Conservation (phyloP, 2,113 vertebrate genomes). For the Psilopsiagon aurifrons region DNA sequence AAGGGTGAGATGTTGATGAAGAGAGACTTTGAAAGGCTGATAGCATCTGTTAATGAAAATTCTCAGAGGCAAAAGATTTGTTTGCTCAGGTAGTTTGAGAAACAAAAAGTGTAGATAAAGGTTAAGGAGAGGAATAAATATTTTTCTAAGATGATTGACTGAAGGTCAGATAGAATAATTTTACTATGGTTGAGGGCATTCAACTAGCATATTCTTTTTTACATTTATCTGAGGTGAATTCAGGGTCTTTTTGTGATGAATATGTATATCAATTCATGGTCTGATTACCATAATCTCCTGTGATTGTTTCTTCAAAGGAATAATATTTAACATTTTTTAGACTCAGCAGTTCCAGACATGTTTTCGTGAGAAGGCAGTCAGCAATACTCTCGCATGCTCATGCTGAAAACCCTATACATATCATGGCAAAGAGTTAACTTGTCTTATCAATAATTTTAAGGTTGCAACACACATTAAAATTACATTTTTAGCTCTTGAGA, state of each 20-base stretch:
- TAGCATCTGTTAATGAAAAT: conserved; percentile 62
- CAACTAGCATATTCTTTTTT: conserved; percentile 11
- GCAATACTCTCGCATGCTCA: not conserved
- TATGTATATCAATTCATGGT: conserved; percentile 55
- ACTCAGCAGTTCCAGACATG: conserved; percentile 36
- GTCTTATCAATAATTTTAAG: not conserved
- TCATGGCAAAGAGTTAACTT: not conserved
- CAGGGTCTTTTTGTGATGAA: not conserved
- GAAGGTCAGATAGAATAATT: conserved; percentile 57
- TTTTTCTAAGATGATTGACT: conserved; percentile 53
- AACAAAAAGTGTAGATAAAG: conserved; percentile 32
- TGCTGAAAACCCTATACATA: not conserved
- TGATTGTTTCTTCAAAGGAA: conserved; percentile 63
- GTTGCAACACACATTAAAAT: not conserved
- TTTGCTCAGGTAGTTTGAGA: conserved; percentile 53
- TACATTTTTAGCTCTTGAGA: not conserved
- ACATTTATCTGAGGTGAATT: conserved; percentile 6
- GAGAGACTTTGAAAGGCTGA: conserved; percentile 50
- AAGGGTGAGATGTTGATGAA: conserved; percentile 45
- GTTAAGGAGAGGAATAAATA: conserved; percentile 48
- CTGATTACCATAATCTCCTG: conserved; percentile 68
- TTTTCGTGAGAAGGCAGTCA: not conserved
- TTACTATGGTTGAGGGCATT: conserved; percentile 30
- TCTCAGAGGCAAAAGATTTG: conserved; percentile 44
- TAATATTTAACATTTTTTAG: conserved; percentile 59